phyloP scores from a whole-genome alignment of 1,140 invertebrate species.

The Orchestia grillus region DNA sequence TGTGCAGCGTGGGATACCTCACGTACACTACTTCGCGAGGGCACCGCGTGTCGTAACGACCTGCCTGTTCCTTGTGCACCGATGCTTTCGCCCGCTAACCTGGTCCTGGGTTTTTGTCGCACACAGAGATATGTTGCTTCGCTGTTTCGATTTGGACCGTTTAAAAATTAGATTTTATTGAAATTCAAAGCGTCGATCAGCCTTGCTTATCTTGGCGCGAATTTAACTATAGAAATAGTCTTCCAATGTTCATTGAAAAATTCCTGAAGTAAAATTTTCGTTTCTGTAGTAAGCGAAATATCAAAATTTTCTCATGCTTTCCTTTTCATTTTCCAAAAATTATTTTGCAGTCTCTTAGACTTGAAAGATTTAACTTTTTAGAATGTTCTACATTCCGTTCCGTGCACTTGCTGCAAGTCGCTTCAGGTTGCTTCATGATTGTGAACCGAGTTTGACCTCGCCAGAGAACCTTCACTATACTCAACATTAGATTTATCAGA shows the following conservation, averaged over 20 bases:
- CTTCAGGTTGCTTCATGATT: neutral
- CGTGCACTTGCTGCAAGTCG: neutral
- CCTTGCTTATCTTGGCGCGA: no score
- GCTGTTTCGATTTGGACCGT: no score
- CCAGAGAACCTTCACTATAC: neutral
- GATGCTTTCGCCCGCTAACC: neutral
- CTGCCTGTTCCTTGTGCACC: neutral
- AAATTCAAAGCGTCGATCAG: no score
- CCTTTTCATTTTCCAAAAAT: neutral
- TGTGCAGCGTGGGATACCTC: neutral
- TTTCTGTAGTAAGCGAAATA: neutral
- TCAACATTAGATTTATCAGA: neutral
- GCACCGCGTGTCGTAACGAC: neutral
- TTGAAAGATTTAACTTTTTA: no score
- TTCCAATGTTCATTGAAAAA: neutral
- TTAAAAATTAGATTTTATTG: no score
- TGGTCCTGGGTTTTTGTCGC: neutral
- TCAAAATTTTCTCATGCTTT: neutral
- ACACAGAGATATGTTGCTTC: no score
- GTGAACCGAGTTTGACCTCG: neutral
- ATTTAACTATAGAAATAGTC: no score
- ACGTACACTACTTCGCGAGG: neutral
- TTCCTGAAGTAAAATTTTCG: neutral
- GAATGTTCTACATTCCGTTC: neutral
- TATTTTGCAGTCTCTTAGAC: neutral